Evolutionary conservation across 2,888 invertebrate genomes (phyloP), one percentile per base, ranked within the genome.

Genomic region (Hirtodrosophila confusa): DNA sequence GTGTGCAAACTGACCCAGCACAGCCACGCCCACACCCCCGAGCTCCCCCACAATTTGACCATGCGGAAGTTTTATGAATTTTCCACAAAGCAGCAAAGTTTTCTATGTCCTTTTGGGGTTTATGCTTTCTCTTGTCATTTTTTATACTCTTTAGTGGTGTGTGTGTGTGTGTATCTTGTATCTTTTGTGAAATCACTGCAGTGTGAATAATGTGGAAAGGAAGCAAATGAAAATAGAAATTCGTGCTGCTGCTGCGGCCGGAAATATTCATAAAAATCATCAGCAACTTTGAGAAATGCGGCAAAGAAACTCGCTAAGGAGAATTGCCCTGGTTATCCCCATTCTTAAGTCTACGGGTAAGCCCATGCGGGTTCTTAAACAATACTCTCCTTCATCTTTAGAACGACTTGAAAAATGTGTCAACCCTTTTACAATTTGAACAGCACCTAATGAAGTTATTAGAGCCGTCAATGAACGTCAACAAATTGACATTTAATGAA

Each of bases 61-160:
- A 80, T 86, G 85, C 88, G 88, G 85, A 85, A 85, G 85, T 85
- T 87, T 85, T 85, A 85, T 85, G 88, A 88, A 87, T 85, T 85
- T 84, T 68, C 65, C 64, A 84, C 85, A 85, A 85, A 88, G 87
- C 85, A 80, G 61, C 56, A 67, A 84, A 78, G 72, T 84, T 77
- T 76, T 64, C 69, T 54, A 24, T 75, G 74, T 85, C 75, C 78
- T 75, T 17, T 69, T 71, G 74, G 67, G 68, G 40, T 43, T 72
- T 56, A 7, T 41, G 6, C 36, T 39, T 35, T 41, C 23, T 33
- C 11, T 23, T 29, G 41, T 63, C 49, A 44, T 45, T 57, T 55
- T 57, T 48, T 17, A 17, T 35, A 39, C 48, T 58, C 45, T 56
- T 29, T 53, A 48, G 39, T 39, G 35, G 24, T 61, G 29, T 39